These are phyloP conservation scores for Liodrosophila aerea DNA, from an alignment of 2,888 invertebrate species.

Conservation along the genomic window DNA sequence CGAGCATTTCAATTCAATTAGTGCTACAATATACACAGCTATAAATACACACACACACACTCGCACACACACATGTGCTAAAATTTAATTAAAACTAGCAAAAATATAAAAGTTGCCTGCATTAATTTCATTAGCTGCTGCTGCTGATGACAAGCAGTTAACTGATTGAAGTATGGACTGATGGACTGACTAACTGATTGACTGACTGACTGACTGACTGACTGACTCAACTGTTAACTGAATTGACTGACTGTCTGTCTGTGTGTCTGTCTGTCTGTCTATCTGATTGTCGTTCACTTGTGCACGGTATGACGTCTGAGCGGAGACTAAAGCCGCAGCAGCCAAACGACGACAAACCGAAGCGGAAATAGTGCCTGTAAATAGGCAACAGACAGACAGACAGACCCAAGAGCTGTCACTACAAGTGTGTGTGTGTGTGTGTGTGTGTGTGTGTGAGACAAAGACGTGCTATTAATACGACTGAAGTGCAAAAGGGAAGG, in stretches of 20 bases:
- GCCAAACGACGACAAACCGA: slow-evolving; percentile 61
- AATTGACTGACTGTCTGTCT: slow-evolving; percentile 15
- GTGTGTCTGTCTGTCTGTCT: slow-evolving; percentile 18
- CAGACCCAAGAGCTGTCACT: slow-evolving; percentile 9
- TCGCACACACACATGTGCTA: slow-evolving; percentile 14
- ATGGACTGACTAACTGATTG: slow-evolving; percentile 11
- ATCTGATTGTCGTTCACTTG: slow-evolving; percentile 25
- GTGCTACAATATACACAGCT: slow-evolving; percentile 1
- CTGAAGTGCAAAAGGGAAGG: background rate
- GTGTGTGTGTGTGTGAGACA: slow-evolving; percentile 12
- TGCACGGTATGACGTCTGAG: slow-evolving; percentile 58
- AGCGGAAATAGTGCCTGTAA: slow-evolving; percentile 76
- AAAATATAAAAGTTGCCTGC: slow-evolving; percentile 68
- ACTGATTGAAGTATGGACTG: slow-evolving; percentile 12
- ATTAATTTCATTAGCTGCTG: slow-evolving; percentile 67
- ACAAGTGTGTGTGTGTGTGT: slow-evolving; percentile 1
- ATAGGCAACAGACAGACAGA: slow-evolving; percentile 52
- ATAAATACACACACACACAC: slow-evolving; percentile 7
- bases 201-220: slow-evolving; percentile 15
- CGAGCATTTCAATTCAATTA: too few relatives aligned
- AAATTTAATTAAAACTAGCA: slow-evolving; percentile 74
- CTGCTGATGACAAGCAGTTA: slow-evolving; percentile 22
- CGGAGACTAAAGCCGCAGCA: slow-evolving; percentile 64
- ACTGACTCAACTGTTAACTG: slow-evolving; percentile 20
- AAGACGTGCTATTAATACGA: slow-evolving; percentile 26